These are phyloP conservation scores for Gonatopus flavifemur DNA, from an alignment of 1,140 invertebrate genomes.

Conservation along the genomic window DNA sequence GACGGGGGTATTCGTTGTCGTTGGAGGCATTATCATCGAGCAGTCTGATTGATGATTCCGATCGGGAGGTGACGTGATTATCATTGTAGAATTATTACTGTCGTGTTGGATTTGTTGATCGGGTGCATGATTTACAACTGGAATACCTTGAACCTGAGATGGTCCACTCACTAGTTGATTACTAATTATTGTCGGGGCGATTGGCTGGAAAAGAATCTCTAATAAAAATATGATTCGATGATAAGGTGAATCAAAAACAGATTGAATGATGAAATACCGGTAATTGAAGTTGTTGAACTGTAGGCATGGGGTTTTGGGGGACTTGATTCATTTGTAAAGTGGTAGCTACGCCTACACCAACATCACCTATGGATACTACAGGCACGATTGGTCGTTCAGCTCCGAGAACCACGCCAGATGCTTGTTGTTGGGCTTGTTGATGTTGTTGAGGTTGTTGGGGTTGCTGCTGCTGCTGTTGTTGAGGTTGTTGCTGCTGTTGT, in stretches of 20 bases:
- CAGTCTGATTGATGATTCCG: conserved; percentile 39
- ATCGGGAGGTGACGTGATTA: conserved; percentile 32
- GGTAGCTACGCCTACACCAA: conserved; percentile 38
- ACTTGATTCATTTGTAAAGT: conserved; percentile 52
- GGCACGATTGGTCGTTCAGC: conserved; percentile 61
- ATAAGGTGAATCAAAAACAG: background rate
- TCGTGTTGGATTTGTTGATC: conserved; percentile 29
- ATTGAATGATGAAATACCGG: conserved; percentile 37
- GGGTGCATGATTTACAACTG: conserved; percentile 35
- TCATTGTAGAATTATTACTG: conserved; percentile 28
- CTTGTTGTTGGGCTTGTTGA: conserved; percentile 40
- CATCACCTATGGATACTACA: conserved; percentile 58
- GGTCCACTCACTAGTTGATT: conserved; percentile 50
- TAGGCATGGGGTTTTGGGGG: conserved; percentile 50
- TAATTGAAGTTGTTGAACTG: conserved; percentile 57
- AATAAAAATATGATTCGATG: conserved; percentile 1
- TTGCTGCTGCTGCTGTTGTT: conserved; percentile 41
- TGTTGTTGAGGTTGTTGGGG: conserved; percentile 53
- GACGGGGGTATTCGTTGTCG: conserved; percentile 19
- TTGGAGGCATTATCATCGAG: conserved; percentile 27
- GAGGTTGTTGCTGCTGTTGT: conserved; percentile 46
- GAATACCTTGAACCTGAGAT: conserved; percentile 40
- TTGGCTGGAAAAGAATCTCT: conserved; percentile 22
- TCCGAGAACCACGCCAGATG: conserved; percentile 46
- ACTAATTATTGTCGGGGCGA: conserved; percentile 46